phyloP scores from a whole-genome alignment of 2,797 vertebrate species.

The Intellagama lesueurii region DNA sequence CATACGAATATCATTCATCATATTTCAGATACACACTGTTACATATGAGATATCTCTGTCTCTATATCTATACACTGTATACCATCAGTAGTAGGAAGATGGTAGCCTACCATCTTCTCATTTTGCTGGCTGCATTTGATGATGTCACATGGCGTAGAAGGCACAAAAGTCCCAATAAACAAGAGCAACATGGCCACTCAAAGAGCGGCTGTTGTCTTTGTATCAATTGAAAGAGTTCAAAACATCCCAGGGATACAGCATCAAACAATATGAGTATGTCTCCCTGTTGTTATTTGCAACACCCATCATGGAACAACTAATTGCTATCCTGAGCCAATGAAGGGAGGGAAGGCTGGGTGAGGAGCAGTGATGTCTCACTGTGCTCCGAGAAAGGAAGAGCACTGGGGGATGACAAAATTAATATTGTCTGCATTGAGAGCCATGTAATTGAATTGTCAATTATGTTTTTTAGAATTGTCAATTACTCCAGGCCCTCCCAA shows the following conservation, averaged over 20 bases:
- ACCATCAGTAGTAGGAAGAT: no score
- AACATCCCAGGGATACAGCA: not conserved
- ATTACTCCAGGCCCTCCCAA: conserved; percentile 38
- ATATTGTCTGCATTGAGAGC: conserved; percentile 35
- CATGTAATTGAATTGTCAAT: conserved; percentile 51
- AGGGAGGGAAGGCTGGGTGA: not conserved
- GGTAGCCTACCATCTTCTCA: not conserved
- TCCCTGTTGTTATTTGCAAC: not conserved
- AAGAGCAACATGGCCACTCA: no score
- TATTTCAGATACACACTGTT: no score
- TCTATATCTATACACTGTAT: no score
- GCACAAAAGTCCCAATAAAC: no score
- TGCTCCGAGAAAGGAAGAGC: conserved; percentile 1
- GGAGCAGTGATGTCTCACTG: not conserved
- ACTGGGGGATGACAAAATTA: conserved; percentile 38
- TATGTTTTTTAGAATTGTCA: conserved; percentile 46
- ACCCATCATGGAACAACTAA: not conserved
- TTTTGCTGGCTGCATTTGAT: not conserved
- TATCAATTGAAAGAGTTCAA: not conserved
- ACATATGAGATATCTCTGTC: no score
- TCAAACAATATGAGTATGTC: not conserved
- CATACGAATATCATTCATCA: not conserved
- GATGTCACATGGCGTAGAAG: no score
- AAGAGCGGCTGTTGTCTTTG: no score
- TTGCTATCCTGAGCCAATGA: conserved; percentile 20